These are phyloP conservation scores for Hypsopygia costalis DNA, from an alignment of 2,888 invertebrate species.

Conservation along the genomic window DNA sequence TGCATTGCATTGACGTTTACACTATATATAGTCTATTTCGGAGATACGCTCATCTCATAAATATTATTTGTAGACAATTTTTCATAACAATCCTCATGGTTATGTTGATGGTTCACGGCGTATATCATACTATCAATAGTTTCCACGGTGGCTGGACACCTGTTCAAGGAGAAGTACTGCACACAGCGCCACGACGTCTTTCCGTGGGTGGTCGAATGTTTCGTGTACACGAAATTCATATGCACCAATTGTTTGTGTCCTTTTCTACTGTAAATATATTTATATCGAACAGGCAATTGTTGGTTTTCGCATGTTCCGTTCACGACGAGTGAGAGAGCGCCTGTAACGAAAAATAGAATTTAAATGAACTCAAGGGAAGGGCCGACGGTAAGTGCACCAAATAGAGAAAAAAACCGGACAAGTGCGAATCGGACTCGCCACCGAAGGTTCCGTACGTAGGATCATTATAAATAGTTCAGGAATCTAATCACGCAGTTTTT, in stretches of 20 bases:
- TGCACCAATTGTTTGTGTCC: constrained; percentile 77
- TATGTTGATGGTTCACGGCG: constrained; percentile 72
- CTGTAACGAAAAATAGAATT: constrained; percentile 37
- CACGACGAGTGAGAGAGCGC: constrained; percentile 68
- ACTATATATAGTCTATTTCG: constrained; percentile 37
- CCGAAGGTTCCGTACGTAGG: too few species aligned
- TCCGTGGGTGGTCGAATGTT: constrained; percentile 75
- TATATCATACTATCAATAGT: constrained; percentile 74
- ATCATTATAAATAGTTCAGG: too few species aligned
- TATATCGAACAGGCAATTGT: constrained; percentile 63
- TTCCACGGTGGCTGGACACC: constrained; percentile 75
- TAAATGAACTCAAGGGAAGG: too few species aligned
- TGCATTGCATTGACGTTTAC: not conserved
- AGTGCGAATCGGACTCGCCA: too few species aligned
- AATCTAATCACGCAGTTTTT: too few species aligned
- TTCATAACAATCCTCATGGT: constrained; percentile 72
- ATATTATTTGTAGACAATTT: constrained; percentile 68
- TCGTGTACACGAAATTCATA: constrained; percentile 76
- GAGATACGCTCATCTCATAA: constrained; percentile 71
- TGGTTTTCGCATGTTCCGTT: constrained; percentile 60
- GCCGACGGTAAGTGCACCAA: too few species aligned
- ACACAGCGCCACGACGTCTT: constrained; percentile 78
- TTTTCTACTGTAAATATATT: constrained; percentile 75
- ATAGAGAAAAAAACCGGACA: too few species aligned
- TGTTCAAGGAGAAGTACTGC: constrained; percentile 74